phyloP scores from a whole-genome alignment of 2,888 invertebrate species.

The Meliscaeva auricollis region DNA sequence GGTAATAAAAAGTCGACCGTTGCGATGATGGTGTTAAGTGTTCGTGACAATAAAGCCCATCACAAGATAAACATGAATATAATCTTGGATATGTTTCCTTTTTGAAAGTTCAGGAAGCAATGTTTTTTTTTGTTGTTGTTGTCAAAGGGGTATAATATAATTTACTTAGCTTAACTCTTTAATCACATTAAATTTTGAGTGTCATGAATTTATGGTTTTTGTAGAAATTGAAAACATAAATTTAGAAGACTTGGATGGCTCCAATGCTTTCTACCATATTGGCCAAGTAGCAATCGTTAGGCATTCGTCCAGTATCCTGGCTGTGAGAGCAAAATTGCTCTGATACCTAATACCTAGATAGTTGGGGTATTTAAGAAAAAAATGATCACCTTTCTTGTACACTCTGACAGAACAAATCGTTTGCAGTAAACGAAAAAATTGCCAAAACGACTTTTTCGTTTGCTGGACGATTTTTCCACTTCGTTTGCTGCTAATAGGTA shows the following conservation, averaged over 20 bases:
- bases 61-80: conserved; percentile 70
- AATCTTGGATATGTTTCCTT: conserved; percentile 59
- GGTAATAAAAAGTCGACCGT: conserved; percentile 72
- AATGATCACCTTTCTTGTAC: no score
- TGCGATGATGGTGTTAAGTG: conserved; percentile 69
- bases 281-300: no score
- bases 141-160: not conserved
- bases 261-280: no score
- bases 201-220: not conserved
- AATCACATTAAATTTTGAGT: conserved; percentile 33
- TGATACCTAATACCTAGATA: no score
- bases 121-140: conserved; percentile 2
- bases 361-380: no score
- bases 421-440: no score
- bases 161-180: conserved; percentile 52
- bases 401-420: no score
- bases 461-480: no score
- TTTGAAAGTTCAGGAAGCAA: not conserved
- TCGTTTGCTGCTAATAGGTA: no score
- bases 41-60: conserved; percentile 73
- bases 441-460: no score
- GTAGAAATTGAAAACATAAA: not conserved
- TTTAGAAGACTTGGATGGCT: not conserved
- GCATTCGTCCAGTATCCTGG: no score
- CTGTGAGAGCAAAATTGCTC: no score